Evolutionary conservation across 2,113 vertebrate species (phyloP).

Genomic region (Felis chaus): DNA sequence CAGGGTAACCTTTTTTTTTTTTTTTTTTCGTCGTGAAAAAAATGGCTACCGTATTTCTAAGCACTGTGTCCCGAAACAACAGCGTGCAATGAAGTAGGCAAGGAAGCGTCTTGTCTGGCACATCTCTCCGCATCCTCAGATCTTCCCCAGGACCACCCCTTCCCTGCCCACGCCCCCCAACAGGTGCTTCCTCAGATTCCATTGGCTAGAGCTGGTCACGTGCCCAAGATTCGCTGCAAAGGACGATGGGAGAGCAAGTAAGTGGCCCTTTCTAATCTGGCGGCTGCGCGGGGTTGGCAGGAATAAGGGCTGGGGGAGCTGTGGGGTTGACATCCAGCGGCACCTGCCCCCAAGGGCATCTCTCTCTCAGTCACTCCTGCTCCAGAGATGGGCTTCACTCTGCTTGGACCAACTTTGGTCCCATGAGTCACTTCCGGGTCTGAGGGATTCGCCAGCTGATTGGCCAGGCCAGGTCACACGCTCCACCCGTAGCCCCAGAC

Average conservation of each 20-base stretch:
- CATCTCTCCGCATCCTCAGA: background rate
- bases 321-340: no score
- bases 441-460: background rate
- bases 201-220: background rate
- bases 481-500: background rate
- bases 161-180: no score
- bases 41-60: background rate
- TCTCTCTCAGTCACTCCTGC: no score
- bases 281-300: background rate
- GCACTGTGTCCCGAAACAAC: background rate
- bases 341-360: fast-evolving
- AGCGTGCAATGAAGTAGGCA: background rate
- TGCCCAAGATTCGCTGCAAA: background rate
- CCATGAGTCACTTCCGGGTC: fast-evolving
- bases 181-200: background rate
- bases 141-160: background rate
- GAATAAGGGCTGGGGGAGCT: background rate
- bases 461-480: background rate
- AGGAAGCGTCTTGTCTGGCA: background rate
- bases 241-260: background rate
- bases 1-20: background rate
- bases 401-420: background rate
- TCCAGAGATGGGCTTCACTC: no score
- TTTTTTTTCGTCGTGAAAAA: background rate
- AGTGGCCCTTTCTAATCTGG: background rate